Base-by-base conservation (phyloP, 2,797 vertebrate genomes). In the Mormyrops attenuatus region DNA sequence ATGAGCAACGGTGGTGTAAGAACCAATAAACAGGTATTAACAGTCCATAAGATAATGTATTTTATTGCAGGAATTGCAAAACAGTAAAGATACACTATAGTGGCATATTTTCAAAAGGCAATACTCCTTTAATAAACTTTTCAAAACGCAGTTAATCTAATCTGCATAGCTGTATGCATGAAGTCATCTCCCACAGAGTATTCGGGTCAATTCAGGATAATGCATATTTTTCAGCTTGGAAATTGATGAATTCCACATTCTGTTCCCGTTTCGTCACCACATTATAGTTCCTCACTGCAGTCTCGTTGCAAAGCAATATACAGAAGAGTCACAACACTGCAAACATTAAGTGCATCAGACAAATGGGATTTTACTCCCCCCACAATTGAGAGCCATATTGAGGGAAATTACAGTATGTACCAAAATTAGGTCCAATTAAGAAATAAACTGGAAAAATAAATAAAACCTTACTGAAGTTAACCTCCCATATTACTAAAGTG, bases 71-170 rank as follows among this genome's bases (percentile, higher is more conserved):
- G 60, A 80, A 30, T 84, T 30, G 47, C 84, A 88, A 89, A 90
- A 85, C 88, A 85, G 55, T 55, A 80, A 63, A 84, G 52, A 89
- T 91, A 88, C 55, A 86, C 20, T 89, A 55, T 50, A 92, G 89
- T 89, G 94, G 91, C 90, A 93, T 90, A 92, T 92, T 92, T 85
- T 87, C 88, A 85, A 92, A 92, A 85, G 49, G 89, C 44, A 92
- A 89, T 90, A 50, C 60, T 49, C 50, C 49, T 63, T 17, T 55
- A 38, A 73, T 44, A 41, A 41, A 41, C 15, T 80, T 80, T 44
- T 44, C 73, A 80, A 73, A 80, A 80, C 20, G 73, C 73, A 44
- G 38, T 80, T 17, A 20, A 80, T 44, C 73, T 80, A 80, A 80
- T 80, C 17, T 66, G 49, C 69, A 85, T 52, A 80, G 20, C 52